Conservation (phyloP, 2,888 invertebrate species). For the Hylaea fasciaria region DNA sequence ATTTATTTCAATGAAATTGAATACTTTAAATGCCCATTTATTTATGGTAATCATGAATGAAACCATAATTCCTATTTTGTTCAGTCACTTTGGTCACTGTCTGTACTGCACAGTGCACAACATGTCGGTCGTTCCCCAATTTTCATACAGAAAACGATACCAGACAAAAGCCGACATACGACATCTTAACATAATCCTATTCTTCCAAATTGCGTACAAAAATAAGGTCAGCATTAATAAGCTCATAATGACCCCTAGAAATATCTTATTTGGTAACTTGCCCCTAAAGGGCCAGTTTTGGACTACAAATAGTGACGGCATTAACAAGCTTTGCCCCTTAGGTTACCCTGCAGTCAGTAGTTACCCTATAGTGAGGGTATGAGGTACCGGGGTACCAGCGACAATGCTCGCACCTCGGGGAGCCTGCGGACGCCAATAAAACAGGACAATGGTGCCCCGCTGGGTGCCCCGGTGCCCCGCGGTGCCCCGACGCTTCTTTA, state of each 20-base stretch:
- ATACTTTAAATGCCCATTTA: too few relatives aligned
- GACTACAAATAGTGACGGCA: too few relatives aligned
- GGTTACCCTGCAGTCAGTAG: not conserved
- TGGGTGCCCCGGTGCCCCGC: slow-evolving; percentile 30
- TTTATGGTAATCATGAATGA: too few relatives aligned
- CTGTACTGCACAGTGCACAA: too few relatives aligned
- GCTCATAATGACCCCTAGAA: slow-evolving; percentile 30
- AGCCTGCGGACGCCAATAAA: slow-evolving; percentile 45
- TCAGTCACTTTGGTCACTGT: too few relatives aligned
- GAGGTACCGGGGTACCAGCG: slow-evolving; percentile 5
- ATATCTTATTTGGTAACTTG: slow-evolving; percentile 9
- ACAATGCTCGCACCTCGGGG: slow-evolving; percentile 42
- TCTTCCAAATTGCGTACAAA: slow-evolving; percentile 30
- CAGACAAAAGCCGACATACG: slow-evolving; percentile 1
- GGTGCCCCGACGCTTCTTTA: slow-evolving; percentile 26
- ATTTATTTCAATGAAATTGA: too few relatives aligned
- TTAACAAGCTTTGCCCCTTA: slow-evolving; percentile 8
- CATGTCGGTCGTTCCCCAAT: not conserved
- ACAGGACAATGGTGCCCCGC: slow-evolving; percentile 45
- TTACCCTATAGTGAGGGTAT: slow-evolving; percentile 1
- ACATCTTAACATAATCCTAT: slow-evolving; percentile 28
- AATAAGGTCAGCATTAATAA: slow-evolving; percentile 23
- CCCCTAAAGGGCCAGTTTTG: too few relatives aligned
- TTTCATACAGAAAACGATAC: not conserved
- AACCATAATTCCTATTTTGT: too few relatives aligned